Base-by-base conservation (phyloP, 1,140 invertebrate genomes). In the Thrips palmi region DNA sequence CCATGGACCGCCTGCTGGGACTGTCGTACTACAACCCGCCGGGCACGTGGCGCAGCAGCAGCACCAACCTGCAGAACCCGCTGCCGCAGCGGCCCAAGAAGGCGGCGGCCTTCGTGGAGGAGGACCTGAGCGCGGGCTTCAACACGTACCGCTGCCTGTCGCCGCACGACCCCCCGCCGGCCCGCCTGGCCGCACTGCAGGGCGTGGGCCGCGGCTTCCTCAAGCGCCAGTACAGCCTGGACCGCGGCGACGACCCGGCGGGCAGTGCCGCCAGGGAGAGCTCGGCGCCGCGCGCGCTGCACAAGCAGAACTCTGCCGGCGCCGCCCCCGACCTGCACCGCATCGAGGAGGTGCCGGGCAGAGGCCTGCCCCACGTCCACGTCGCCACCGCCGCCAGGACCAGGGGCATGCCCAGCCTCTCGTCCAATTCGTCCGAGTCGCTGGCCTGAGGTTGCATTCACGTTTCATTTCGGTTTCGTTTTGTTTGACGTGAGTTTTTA, bases 81-180 rank as follows among this genome's bases (percentile, higher is more conserved):
- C 32, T n/a, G n/a, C n/a, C n/a, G n/a, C n/a, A n/a, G n/a, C n/a
- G n/a, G n/a, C n/a, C n/a, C n/a, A n/a, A n/a, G n/a, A n/a, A n/a
- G n/a, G n/a, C n/a, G n/a, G n/a, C n/a, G n/a, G 50, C 60, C 15
- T 56, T 65, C 22, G 64, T 65, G 5, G 60, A 64, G 30, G 70
- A 72, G 44, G 74, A 78, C 48, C 54, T 78, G 7, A 77, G 74
- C 42, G 71, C 69, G 0, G 71, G 74, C 0, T 77, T 77, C 47
- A 77, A 73, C 53, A 67, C 74, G 44, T 74, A 74, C 51, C 65
- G 72, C 47, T 76, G 73, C 51, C 58, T 77, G 18, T 74, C 73
- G 47, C 73, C 73, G n/a, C 74, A 71, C 45, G 70, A 68, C 40
- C 56, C 57, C 27, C 60, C 50, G 42, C 18, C 28, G 19, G 14